A percentile compares a stretch with the other conserved stretches of the same genome.
phyloP scores from a whole-genome alignment of 64 coral and sea anemone genomes.

The Actinia equina region DNA sequence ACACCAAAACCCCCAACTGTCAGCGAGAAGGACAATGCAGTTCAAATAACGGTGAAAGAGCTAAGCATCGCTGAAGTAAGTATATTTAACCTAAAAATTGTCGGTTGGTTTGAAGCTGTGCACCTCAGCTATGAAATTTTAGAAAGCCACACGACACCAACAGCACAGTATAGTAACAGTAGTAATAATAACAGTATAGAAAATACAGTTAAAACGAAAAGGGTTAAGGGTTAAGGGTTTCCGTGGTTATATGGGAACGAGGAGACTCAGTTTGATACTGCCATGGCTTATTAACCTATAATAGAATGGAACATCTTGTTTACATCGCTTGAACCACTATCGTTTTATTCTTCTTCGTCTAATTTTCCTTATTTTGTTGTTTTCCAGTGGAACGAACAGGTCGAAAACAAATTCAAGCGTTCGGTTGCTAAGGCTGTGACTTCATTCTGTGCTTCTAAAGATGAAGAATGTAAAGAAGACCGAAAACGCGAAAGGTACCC shows the following conservation, averaged over 20 bases:
- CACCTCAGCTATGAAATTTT: too few species aligned
- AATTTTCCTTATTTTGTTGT: background rate
- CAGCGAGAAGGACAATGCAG: background rate
- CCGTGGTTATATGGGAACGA: too few species aligned
- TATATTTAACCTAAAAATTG: background rate
- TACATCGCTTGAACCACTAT: too few species aligned
- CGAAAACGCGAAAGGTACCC: background rate
- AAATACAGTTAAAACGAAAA: too few species aligned
- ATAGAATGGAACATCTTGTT: too few species aligned
- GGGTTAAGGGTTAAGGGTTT: too few species aligned
- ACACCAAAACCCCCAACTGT: background rate
- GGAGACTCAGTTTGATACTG: too few species aligned
- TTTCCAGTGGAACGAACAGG: constrained; percentile 1
- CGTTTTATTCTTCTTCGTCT: background rate
- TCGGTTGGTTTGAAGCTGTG: too few species aligned
- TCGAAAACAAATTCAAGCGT: constrained; percentile 2
- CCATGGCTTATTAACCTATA: too few species aligned
- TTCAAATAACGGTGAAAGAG: background rate
- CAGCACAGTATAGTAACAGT: too few species aligned
- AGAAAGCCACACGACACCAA: too few species aligned
- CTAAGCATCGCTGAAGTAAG: background rate
- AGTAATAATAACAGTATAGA: too few species aligned
- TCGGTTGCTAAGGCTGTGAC: constrained; percentile 32
- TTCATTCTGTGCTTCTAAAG: background rate
- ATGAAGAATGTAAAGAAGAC: background rate